A percentile compares a stretch with the other conserved stretches of the same genome.
phyloP scores from a whole-genome alignment of 2,113 vertebrate genomes.

The Parus major region DNA sequence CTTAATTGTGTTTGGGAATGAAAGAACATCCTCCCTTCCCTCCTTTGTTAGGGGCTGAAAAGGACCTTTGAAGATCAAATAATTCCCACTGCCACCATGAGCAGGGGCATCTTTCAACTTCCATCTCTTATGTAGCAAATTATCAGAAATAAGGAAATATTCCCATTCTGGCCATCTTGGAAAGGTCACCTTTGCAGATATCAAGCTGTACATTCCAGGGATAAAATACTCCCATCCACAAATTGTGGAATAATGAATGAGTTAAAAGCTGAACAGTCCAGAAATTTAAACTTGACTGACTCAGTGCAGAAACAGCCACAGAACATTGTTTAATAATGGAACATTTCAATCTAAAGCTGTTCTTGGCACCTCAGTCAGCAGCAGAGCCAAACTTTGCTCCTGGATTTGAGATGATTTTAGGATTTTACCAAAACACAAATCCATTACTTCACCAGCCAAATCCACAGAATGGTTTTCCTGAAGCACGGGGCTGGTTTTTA shows the following conservation, averaged over 20 bases:
- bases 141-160: not conserved
- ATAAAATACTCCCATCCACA: not conserved
- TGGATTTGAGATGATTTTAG: not conserved
- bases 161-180: not conserved
- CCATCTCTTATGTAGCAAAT: accelerated
- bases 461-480: not conserved
- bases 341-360: not conserved
- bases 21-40: not conserved
- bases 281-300: not conserved
- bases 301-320: not conserved
- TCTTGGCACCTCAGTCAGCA: not conserved
- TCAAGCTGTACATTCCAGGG: not conserved
- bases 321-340: not conserved
- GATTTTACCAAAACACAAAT: not conserved
- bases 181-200: not conserved
- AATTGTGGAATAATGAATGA: not conserved
- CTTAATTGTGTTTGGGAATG: not conserved
- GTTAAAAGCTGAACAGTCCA: not conserved
- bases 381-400: not conserved
- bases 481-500: not conserved
- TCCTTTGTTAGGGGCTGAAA: not conserved
- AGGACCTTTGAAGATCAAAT: not conserved
- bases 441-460: not conserved
- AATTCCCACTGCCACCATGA: not conserved
- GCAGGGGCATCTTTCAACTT: not conserved